Evolutionary conservation across 2,888 invertebrate species (phyloP).

Genomic region (Margaritifera margaritifera): DNA sequence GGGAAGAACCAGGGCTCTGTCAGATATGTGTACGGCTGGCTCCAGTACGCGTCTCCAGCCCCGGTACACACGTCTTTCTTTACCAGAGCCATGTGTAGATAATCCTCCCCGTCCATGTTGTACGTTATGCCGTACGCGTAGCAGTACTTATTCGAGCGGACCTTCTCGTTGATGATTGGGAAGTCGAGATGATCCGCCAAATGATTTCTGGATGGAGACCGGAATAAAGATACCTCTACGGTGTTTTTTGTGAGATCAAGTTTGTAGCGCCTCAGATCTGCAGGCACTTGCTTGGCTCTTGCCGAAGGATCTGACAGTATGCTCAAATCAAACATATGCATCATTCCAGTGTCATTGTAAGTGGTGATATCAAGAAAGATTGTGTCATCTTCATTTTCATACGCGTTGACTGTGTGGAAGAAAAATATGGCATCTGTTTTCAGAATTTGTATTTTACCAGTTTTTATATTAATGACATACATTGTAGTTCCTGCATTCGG

Average conservation of each 20-base stretch:
- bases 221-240: constrained; percentile 11
- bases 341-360: constrained; percentile 46
- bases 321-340: constrained; percentile 43
- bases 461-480: constrained; percentile 52
- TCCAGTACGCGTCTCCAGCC: constrained; percentile 44
- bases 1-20: constrained; percentile 63
- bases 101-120: constrained; percentile 44
- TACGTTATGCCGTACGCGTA: constrained; percentile 58
- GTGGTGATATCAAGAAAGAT: constrained; percentile 53
- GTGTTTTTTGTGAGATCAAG: constrained; percentile 13
- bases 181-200: constrained; percentile 53
- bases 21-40: constrained; percentile 43
- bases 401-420: constrained; percentile 64
- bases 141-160: constrained; percentile 54
- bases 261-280: constrained; percentile 17
- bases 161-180: constrained; percentile 63
- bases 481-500: constrained; percentile 36
- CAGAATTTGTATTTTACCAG: constrained; percentile 40
- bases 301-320: constrained; percentile 38
- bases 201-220: constrained; percentile 20
- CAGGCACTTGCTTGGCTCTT: constrained; percentile 36
- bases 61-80: constrained; percentile 60
- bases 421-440: constrained; percentile 46
- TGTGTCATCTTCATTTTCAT: constrained; percentile 41
- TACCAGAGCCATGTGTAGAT: constrained; percentile 51